Conservation (phyloP, 2,888 invertebrate species). For the Rapana venosa region DNA sequence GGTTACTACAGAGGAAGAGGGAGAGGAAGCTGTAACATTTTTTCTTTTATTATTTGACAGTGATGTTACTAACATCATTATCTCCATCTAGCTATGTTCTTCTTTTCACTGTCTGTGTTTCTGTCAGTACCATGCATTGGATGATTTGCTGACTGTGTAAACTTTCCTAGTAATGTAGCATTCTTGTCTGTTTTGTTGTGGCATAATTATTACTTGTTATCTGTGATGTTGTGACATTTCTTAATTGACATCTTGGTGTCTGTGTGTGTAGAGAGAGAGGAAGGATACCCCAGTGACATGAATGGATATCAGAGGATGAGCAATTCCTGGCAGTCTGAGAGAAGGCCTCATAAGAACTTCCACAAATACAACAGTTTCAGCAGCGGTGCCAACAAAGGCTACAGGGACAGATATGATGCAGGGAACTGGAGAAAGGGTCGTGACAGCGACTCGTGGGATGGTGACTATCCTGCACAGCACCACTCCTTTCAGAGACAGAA, state of each 20-base stretch:
- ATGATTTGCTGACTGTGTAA: no score
- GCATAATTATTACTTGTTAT: no score
- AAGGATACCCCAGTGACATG: not conserved
- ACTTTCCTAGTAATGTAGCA: no score
- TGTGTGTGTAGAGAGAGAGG: not conserved
- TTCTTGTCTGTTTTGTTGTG: no score
- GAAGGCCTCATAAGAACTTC: not conserved
- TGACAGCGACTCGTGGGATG: slow-evolving; percentile 52
- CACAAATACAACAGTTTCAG: not conserved
- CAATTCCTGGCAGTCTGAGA: not conserved
- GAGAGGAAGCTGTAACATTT: no score
- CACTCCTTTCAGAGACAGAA: slow-evolving; percentile 51
- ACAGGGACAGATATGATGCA: not conserved
- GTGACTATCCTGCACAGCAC: slow-evolving; percentile 51
- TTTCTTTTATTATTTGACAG: no score
- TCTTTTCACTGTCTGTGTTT: no score
- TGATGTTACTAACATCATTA: no score
- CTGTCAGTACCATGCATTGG: no score
- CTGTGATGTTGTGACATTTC: no score
- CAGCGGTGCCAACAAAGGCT: slow-evolving; percentile 47
- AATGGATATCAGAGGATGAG: not conserved
- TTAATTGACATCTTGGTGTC: not conserved
- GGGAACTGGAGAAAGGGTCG: slow-evolving; percentile 46
- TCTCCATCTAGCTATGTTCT: no score
- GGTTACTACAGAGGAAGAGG: no score